Evolutionary conservation across 2,888 invertebrate genomes (phyloP), one percentile per base, ranked within the genome.

Genomic region (Adela reaumurella): DNA sequence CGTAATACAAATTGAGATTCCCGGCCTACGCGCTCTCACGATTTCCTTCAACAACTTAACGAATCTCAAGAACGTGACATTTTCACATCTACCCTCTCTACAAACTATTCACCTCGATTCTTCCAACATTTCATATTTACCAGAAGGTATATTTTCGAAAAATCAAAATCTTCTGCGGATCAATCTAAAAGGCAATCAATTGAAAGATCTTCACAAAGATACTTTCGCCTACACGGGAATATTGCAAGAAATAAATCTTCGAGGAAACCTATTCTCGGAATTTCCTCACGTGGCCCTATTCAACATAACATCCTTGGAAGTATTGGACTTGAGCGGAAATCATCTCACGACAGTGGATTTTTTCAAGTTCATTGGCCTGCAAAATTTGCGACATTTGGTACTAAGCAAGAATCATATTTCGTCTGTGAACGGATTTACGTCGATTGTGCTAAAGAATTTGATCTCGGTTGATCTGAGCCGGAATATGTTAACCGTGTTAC

Each of bases 11-110:
- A 73, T 92, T 49, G 88, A 91, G 61, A 87, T 92, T 59, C 88
- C 90, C 4, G 90, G 90, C 10, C 67, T 93, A 49, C 81, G 90
- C 53, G 85, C 87, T 0, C 70, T 94, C 42, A 83, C 84, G 56
- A 72, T 91, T 51, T 89, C 91, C 2, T 83, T 84, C 58, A 94
- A 94, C 66, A 90, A 92, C 66, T 88, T 94, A 57, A 85, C 85
- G 49, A 76, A 82, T 53, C 80, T 92, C 49, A 85, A 85, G 61
- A 83, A 83, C 5, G 84, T 84, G 51, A 88, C 90, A 14, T 82
- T 93, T 57, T 86, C 88, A 50, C 89, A 90, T 51, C 70, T 94
- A 53, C 89, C 91, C 11, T 89, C 91, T 1, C 72, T 94, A 52
- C 91, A 90, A 65, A 83, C 85, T 43, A 76, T 94, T 52, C 79